Conservation (phyloP, 2,797 vertebrate species). For the Sternarchorhynchus goeldii region DNA sequence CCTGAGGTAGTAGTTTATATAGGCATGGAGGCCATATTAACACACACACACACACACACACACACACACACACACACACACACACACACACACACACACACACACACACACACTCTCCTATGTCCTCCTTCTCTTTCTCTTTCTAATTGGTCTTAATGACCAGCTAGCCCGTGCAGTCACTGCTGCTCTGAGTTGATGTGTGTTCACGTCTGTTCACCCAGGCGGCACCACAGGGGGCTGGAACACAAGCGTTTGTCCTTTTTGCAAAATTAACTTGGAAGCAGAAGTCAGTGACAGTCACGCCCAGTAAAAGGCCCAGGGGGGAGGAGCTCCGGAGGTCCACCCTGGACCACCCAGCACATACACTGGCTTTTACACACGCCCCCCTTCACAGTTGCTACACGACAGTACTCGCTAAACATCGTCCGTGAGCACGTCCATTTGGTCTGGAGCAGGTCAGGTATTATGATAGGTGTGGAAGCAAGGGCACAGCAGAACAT, state of each 20-base stretch:
- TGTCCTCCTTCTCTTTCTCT: neutral
- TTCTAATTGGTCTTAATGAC: constrained; percentile 22
- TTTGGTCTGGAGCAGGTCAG: no score
- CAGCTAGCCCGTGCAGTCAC: constrained; percentile 1
- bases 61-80: no score
- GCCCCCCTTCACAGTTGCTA: neutral
- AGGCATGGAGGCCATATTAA: no score
- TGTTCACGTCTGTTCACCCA: neutral
- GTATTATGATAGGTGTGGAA: no score
- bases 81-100: no score
- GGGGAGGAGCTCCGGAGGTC: neutral
- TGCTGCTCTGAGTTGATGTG: constrained; percentile 22
- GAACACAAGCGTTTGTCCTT: neutral
- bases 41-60: no score
- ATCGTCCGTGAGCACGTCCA: no score
- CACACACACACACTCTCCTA: no score
- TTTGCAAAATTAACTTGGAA: constrained; percentile 3
- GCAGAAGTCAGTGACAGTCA: neutral
- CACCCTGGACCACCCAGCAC: neutral
- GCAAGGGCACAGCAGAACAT: neutral
- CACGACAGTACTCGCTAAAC: no score
- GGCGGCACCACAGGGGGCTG: neutral
- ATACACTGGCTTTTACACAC: constrained; percentile 2
- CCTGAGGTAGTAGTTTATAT: neutral
- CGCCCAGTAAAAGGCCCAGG: neutral